Conservation (phyloP, 2,797 vertebrate genomes). For the Pangasius djambal region DNA sequence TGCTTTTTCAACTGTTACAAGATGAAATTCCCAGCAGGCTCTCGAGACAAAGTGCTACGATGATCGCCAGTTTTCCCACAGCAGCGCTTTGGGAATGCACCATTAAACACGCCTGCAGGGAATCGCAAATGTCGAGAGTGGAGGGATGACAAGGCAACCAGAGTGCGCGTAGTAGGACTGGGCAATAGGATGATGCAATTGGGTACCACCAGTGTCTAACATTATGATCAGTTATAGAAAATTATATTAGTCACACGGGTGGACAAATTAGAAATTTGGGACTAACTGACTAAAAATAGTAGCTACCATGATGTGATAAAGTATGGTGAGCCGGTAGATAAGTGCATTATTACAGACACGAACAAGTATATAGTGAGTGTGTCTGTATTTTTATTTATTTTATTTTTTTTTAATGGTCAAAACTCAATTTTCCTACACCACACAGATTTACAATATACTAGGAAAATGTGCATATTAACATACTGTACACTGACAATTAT, state of each 20-base stretch:
- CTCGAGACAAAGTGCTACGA: constrained; percentile 16
- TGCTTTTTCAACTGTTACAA: constrained; percentile 32
- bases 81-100: constrained; percentile 20
- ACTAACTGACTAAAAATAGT: background rate
- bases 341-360: background rate
- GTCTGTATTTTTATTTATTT: too few species aligned
- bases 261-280: background rate
- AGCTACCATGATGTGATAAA: background rate
- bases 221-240: background rate
- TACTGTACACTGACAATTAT: background rate
- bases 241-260: background rate
- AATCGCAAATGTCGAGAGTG: background rate
- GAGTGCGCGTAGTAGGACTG: background rate
- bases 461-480: background rate
- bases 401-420: background rate
- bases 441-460: background rate
- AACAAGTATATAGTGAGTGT: background rate
- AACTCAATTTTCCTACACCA: background rate
- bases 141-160: background rate
- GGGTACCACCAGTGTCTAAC: background rate
- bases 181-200: background rate
- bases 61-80: constrained; percentile 29
- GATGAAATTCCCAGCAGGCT: constrained; percentile 41
- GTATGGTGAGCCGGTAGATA: background rate
- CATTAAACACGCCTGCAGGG: constrained; percentile 32